Evolutionary conservation across 2,888 invertebrate species (phyloP).

Genomic region (Drosophila ezoana): DNA sequence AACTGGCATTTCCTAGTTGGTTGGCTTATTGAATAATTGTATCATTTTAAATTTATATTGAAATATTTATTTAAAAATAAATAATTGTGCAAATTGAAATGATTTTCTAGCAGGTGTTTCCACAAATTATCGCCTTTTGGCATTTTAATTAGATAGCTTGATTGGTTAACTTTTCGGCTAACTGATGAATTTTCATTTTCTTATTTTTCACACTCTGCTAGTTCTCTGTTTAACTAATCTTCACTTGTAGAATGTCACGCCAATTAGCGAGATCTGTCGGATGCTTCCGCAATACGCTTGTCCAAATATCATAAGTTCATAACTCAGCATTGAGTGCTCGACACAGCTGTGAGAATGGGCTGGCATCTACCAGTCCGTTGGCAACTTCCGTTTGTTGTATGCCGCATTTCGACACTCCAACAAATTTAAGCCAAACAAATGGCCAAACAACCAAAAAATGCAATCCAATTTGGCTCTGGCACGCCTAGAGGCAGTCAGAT

Average conservation of each 20-base stretch:
- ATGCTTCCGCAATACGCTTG: conserved; percentile 32
- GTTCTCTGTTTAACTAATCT: background rate
- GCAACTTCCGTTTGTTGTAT: conserved; percentile 71
- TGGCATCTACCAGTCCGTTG: conserved; percentile 56
- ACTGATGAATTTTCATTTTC: background rate
- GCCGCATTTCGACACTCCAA: conserved; percentile 55
- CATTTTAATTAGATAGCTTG: background rate
- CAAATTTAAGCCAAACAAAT: conserved; percentile 72
- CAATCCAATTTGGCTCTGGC: conserved; percentile 43
- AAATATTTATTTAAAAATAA: too few species aligned
- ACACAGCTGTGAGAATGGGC: conserved; percentile 39
- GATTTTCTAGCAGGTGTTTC: too few species aligned
- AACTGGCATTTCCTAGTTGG: too few species aligned
- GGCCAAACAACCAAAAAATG: conserved; percentile 59
- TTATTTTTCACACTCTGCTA: background rate
- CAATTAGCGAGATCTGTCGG: conserved; percentile 29
- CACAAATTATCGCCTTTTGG: background rate
- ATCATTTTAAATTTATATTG: background rate
- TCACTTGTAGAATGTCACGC: conserved; percentile 27
- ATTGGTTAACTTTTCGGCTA: background rate
- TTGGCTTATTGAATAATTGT: background rate
- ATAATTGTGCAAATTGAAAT: too few species aligned
- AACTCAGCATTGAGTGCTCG: conserved; percentile 45
- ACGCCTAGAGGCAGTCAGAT: conserved; percentile 14
- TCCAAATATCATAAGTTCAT: conserved; percentile 38